Percentiles rank a stretch among this genome's conserved stretches.
phyloP scores from a whole-genome alignment of 2,797 vertebrate species.

The Chelonia mydas region DNA sequence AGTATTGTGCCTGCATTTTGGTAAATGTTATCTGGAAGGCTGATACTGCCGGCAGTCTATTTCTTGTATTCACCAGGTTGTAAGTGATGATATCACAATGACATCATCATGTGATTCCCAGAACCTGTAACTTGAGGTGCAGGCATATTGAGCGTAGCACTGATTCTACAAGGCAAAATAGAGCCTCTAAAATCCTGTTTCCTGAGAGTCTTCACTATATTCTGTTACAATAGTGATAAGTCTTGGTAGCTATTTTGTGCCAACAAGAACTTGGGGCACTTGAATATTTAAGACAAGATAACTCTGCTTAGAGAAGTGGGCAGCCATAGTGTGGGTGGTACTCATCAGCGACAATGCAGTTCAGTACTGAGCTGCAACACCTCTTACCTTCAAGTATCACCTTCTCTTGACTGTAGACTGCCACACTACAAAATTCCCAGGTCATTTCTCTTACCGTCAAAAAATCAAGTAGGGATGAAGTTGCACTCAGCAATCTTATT shows the following conservation, averaged over 20 bases:
- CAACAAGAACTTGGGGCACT: neutral
- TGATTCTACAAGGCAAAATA: neutral
- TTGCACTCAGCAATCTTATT: too few species aligned
- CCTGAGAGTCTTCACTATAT: neutral
- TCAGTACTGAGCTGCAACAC: neutral
- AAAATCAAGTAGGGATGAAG: too few species aligned
- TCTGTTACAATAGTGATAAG: neutral
- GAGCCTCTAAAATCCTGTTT: neutral
- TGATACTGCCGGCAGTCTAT: neutral
- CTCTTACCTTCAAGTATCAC: too few species aligned
- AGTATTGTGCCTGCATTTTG: neutral
- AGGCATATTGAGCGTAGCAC: neutral
- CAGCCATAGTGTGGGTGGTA: neutral
- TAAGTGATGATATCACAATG: neutral
- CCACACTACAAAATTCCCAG: too few species aligned
- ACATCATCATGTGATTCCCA: neutral
- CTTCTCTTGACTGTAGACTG: too few species aligned
- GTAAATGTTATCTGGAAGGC: neutral
- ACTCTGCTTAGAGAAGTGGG: neutral
- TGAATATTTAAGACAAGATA: neutral
- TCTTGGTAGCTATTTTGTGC: neutral
- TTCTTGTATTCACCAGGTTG: neutral
- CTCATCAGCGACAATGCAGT: neutral
- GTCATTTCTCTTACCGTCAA: too few species aligned
- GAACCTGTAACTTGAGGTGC: neutral